Evolutionary conservation across 2,797 vertebrate genomes (phyloP), one percentile per base, ranked within the genome.

Genomic region (Discoglossus pictus): DNA sequence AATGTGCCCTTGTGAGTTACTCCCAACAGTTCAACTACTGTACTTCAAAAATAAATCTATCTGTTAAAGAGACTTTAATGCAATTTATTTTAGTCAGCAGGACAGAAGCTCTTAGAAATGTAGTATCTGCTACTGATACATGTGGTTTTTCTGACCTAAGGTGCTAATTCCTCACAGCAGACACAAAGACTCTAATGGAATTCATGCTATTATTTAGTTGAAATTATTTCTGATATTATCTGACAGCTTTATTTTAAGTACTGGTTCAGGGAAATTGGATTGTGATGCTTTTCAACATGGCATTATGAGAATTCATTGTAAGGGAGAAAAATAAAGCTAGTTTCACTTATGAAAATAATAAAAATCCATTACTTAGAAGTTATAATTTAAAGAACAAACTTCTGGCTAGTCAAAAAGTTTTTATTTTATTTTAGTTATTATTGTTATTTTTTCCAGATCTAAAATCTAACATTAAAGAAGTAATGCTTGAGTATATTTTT

Each of bases 21-120:
- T 82, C 70, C 78, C 61, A 82, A 75, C 68, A 72, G 77, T 0
- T 0, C 55, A 69, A 74, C 70, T 68, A 64, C 52, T 58, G 36
- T 36, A 79, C 75, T 79, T 79, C 68, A 82, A 82, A 80, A 79
- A 80, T 76, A 77, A 81, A 79, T 79, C 70, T 73, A 78, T 79
- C 7, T 2, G 65, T 76, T 76, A 70, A n/a, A 53, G 38, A 39
- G 34, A 39, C 60, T 62, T 39, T 24, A 55, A 54, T 62, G 34
- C 34, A 62, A 70, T 55, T 55, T 62, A 63, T 55, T 68, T 68
- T 69, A 73, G 61, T 54, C 61, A 69, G 69, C 74, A 72, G 55
- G 66, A 66, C 53, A 79, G 17, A 15, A 63, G 46, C 67, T 73
- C 40, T 75, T 61, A 61, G 60, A 78, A 75, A 67, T 70, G 70